Evolutionary conservation across 2,797 vertebrate genomes (phyloP).

Genomic region (Brotogeris chrysoptera): DNA sequence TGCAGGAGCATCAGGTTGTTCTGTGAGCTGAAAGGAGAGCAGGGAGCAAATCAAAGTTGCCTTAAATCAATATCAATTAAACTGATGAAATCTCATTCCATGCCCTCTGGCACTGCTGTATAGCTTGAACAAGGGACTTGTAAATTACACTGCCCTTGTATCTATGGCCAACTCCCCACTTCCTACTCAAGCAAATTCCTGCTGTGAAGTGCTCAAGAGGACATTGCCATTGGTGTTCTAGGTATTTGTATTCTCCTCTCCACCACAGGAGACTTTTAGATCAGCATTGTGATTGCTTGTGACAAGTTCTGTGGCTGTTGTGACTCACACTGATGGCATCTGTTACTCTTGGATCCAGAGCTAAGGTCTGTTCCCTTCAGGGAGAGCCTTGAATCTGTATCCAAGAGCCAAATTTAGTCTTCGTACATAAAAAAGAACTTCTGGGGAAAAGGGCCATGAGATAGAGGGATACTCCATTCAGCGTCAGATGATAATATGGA

Average conservation of each 20-base stretch:
- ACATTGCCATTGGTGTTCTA: not conserved
- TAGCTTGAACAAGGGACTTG: not conserved
- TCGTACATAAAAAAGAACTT: not conserved
- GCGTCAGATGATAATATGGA: not conserved
- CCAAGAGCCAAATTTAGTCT: constrained; percentile 21
- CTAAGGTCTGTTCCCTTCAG: constrained; percentile 14
- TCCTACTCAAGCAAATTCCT: not conserved
- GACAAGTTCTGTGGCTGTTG: constrained; percentile 34
- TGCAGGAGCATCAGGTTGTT: not conserved
- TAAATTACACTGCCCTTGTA: not conserved
- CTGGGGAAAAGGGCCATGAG: not conserved
- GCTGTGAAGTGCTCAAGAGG: not conserved
- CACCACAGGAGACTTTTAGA: not conserved
- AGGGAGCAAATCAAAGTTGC: not conserved
- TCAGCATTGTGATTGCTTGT: not conserved
- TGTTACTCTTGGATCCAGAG: constrained; percentile 39
- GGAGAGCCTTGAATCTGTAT: not conserved
- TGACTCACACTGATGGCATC: constrained; percentile 47
- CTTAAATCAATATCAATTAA: not conserved
- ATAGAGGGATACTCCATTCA: not conserved
- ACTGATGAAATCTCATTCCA: not conserved
- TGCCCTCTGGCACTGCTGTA: not conserved
- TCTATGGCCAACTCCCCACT: not conserved
- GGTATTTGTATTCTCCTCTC: not conserved
- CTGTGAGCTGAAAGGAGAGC: not conserved